Percentiles rank a stretch among this genome's conserved stretches.
These are phyloP conservation scores for Apotomis capreana DNA, from an alignment of 2,888 invertebrate species.

Conservation along the genomic window DNA sequence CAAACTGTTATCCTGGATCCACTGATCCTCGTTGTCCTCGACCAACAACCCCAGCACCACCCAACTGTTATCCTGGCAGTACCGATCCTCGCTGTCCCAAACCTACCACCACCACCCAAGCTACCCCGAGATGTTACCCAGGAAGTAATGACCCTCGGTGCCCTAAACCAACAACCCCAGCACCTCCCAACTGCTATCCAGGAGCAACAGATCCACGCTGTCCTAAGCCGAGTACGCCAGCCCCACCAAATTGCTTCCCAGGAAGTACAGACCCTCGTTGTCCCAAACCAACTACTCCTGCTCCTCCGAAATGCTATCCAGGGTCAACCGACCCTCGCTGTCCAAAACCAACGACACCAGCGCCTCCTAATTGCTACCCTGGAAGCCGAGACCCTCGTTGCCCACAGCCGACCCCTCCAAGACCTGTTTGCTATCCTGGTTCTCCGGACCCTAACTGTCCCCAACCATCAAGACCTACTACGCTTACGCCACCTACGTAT, in stretches of 20 bases:
- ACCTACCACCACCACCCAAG: constrained; percentile 51
- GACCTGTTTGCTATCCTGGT: constrained; percentile 46
- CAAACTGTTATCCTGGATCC: constrained; percentile 54
- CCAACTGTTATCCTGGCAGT: constrained; percentile 54
- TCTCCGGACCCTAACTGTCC: constrained; percentile 57
- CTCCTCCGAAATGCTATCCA: constrained; percentile 55
- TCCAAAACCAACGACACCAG: constrained; percentile 53
- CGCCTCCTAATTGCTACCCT: constrained; percentile 49
- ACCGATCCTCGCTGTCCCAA: constrained; percentile 59
- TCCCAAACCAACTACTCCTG: constrained; percentile 54
- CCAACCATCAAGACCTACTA: constrained; percentile 43
- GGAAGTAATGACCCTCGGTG: constrained; percentile 61
- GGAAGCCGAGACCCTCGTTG: constrained; percentile 49
- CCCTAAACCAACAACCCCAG: constrained; percentile 58
- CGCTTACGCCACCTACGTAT: constrained; percentile 39
- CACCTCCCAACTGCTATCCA: constrained; percentile 49
- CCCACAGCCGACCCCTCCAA: constrained; percentile 53
- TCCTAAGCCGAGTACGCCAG: constrained; percentile 52
- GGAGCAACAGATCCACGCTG: constrained; percentile 58
- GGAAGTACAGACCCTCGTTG: constrained; percentile 62
- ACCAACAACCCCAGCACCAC: constrained; percentile 52
- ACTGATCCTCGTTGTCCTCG: constrained; percentile 58
- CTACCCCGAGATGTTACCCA: constrained; percentile 59
- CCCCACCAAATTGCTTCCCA: constrained; percentile 50
- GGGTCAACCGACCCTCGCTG: constrained; percentile 59